These are phyloP conservation scores for Protonemura montana DNA, from an alignment of 2,888 invertebrate genomes.

Conservation along the genomic window DNA sequence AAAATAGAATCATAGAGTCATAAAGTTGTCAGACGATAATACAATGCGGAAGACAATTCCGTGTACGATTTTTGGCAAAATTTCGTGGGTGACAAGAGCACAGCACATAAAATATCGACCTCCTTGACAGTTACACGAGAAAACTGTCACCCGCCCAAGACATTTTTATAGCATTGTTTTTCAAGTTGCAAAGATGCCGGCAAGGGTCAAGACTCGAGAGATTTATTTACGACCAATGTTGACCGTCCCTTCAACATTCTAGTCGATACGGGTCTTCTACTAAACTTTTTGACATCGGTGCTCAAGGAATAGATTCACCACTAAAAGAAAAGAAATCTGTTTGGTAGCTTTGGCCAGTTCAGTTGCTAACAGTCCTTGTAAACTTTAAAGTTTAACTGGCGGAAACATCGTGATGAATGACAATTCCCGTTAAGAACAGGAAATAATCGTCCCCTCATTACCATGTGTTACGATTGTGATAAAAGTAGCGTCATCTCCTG, in stretches of 20 bases:
- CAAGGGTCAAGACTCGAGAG: not conserved
- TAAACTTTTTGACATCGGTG: too few relatives aligned
- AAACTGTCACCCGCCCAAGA: not conserved
- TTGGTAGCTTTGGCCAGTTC: too few relatives aligned
- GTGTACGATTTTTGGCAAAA: not conserved
- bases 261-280: too few relatives aligned
- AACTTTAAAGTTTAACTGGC: too few relatives aligned
- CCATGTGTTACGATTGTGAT: too few relatives aligned
- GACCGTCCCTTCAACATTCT: not conserved
- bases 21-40: not conserved
- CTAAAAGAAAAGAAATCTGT: too few relatives aligned
- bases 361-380: too few relatives aligned
- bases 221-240: not conserved
- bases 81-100: not conserved
- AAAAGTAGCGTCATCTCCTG: too few relatives aligned
- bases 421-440: too few relatives aligned
- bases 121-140: not conserved
- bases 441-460: too few relatives aligned
- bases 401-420: too few relatives aligned
- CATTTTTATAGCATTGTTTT: not conserved
- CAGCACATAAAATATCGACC: not conserved
- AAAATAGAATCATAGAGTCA: not conserved
- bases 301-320: too few relatives aligned
- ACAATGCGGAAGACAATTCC: not conserved
- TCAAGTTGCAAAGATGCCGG: not conserved